Conservation (phyloP, 53 echinoderm and acorn worm genomes). For the Actinopyga echinites region DNA sequence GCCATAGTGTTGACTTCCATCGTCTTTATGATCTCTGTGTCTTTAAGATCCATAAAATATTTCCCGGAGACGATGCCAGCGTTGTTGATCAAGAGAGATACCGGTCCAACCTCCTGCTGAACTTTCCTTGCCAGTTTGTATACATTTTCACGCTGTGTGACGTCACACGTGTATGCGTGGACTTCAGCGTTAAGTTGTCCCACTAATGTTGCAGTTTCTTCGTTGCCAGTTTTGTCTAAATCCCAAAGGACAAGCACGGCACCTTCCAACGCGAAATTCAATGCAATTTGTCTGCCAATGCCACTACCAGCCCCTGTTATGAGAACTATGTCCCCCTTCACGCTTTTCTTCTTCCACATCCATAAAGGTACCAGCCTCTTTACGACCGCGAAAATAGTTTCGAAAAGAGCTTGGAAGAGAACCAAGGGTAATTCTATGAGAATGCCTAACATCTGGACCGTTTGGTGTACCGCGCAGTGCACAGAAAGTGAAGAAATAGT, state of each 20-base stretch:
- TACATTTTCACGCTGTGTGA: conserved; percentile 73
- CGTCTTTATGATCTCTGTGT: conserved; percentile 71
- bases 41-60: conserved; percentile 67
- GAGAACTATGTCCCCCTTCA: conserved; percentile 76
- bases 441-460: not conserved
- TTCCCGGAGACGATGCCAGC: conserved; percentile 91
- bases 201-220: conserved; percentile 73
- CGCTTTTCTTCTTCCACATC: conserved; percentile 59
- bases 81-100: conserved; percentile 91
- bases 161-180: conserved; percentile 71
- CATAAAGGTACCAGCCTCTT: not conserved
- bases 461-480: not conserved
- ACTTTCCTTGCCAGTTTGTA: conserved; percentile 69
- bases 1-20: conserved; percentile 85
- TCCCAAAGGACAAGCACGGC: conserved; percentile 83
- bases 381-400: not conserved
- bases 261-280: conserved; percentile 65
- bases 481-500: not conserved
- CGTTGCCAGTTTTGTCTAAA: conserved; percentile 45
- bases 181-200: conserved; percentile 62
- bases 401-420: not conserved
- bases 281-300: conserved; percentile 73
- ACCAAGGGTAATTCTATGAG: conserved; percentile 3
- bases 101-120: conserved; percentile 79
- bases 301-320: conserved; percentile 93